Conservation (phyloP, 1,140 invertebrate species). For the Notospermus geniculatus region DNA sequence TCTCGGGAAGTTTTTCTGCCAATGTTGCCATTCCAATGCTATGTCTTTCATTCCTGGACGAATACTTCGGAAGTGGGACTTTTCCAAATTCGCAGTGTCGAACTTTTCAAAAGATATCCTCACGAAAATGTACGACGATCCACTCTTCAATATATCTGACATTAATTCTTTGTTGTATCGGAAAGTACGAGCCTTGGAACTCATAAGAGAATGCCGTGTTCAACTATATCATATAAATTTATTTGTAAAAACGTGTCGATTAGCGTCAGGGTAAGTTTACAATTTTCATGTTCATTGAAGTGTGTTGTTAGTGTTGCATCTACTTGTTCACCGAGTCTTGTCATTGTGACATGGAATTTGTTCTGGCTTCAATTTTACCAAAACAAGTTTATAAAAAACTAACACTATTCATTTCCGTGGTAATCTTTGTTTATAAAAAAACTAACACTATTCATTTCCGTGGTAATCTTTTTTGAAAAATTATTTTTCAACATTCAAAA, state of each 20-base stretch:
- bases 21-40: constrained; percentile 80
- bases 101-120: constrained; percentile 77
- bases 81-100: constrained; percentile 72
- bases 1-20: constrained; percentile 84
- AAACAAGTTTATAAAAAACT: too few relatives aligned
- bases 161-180: constrained; percentile 69
- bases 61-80: constrained; percentile 74
- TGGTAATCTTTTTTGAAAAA: too few relatives aligned
- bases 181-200: constrained; percentile 64
- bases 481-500: too few relatives aligned
- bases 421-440: too few relatives aligned
- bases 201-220: constrained; percentile 62
- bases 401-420: too few relatives aligned
- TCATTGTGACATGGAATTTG: too few relatives aligned
- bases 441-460: too few relatives aligned
- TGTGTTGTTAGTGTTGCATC: too few relatives aligned
- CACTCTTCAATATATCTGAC: constrained; percentile 67
- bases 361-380: too few relatives aligned
- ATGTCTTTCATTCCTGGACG: constrained; percentile 73
- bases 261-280: constrained; percentile 32
- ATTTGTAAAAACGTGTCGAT: constrained; percentile 58
- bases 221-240: constrained; percentile 70
- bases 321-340: too few relatives aligned
- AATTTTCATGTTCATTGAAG: too few relatives aligned
- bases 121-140: constrained; percentile 74